A percentile compares a stretch with the other conserved stretches of the same genome.
Conservation (phyloP, 2,113 vertebrate species). For the Neolamprologus falcicula region DNA sequence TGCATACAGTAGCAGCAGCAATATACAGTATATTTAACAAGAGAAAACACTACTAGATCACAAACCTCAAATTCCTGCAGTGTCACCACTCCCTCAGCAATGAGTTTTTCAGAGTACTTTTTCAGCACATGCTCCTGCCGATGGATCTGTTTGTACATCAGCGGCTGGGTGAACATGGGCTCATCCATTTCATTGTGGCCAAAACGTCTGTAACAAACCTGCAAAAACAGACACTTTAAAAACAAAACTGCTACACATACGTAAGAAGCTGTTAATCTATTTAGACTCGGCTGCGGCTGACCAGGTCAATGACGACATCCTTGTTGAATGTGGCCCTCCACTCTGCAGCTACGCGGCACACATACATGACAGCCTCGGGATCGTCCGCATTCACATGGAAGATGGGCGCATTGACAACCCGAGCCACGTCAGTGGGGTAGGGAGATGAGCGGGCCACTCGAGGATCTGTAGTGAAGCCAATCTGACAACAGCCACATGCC, state of each 20-base stretch:
- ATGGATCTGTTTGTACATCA: constrained; percentile 92
- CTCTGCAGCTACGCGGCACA: constrained; percentile 85
- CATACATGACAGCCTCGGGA: constrained; percentile 85
- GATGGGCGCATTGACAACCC: constrained; percentile 87
- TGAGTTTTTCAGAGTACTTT: constrained; percentile 84
- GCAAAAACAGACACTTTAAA: background rate
- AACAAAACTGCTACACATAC: background rate
- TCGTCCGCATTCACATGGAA: constrained; percentile 89
- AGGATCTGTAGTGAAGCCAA: constrained; percentile 89
- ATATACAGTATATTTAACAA: constrained; percentile 24
- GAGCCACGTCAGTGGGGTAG: constrained; percentile 84
- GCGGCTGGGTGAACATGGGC: constrained; percentile 88
- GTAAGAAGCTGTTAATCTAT: background rate
- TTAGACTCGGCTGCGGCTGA: constrained; percentile 17
- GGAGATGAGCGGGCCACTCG: constrained; percentile 89
- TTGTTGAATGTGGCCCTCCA: constrained; percentile 89
- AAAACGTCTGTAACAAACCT: constrained; percentile 87
- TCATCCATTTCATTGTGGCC: constrained; percentile 94
- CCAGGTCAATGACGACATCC: constrained; percentile 88
- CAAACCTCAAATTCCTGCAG: constrained; percentile 85
- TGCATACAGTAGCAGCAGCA: constrained; percentile 16
- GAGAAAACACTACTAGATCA: constrained; percentile 9
- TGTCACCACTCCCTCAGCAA: constrained; percentile 83
- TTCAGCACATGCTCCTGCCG: constrained; percentile 86
- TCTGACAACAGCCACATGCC: constrained; percentile 58